These are phyloP conservation scores for Ctenodactylus gundi DNA, from an alignment of 2,113 vertebrate genomes.

Conservation along the genomic window DNA sequence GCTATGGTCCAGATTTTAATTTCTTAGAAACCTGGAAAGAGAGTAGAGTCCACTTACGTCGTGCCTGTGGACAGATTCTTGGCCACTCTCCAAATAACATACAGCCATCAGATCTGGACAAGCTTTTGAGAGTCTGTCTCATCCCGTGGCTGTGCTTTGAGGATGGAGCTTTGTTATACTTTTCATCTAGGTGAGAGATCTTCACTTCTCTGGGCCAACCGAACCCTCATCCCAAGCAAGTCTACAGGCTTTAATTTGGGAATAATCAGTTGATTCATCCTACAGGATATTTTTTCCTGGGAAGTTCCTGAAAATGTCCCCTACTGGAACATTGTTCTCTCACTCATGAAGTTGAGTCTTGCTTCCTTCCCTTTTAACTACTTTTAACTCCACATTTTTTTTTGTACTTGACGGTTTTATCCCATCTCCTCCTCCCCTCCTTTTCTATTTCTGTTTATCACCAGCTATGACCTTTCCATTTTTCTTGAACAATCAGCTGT, in stretches of 20 bases:
- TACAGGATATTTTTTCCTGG: not conserved
- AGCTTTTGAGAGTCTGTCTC: not conserved
- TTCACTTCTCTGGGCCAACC: not conserved
- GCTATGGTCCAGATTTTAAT: not conserved
- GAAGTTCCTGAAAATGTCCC: not conserved
- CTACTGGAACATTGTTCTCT: not conserved
- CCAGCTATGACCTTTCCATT: not conserved
- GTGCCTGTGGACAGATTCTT: not conserved
- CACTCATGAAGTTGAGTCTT: not conserved
- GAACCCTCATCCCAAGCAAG: not conserved
- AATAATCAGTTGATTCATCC: not conserved
- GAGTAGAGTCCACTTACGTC: not conserved
- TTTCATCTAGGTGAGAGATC: not conserved
- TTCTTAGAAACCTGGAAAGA: not conserved
- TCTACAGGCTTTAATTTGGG: not conserved
- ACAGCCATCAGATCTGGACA: not conserved
- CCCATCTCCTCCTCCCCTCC: not conserved
- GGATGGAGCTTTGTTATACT: not conserved
- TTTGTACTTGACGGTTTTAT: not conserved
- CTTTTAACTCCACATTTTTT: not conserved
- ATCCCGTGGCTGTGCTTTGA: not conserved
- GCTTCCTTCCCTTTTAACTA: not conserved
- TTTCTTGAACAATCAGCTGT: not conserved
- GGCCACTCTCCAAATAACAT: not conserved
- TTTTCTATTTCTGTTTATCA: not conserved